phyloP scores from a whole-genome alignment of 2,113 vertebrate genomes.

The Nothocercus nigrocapillus region DNA sequence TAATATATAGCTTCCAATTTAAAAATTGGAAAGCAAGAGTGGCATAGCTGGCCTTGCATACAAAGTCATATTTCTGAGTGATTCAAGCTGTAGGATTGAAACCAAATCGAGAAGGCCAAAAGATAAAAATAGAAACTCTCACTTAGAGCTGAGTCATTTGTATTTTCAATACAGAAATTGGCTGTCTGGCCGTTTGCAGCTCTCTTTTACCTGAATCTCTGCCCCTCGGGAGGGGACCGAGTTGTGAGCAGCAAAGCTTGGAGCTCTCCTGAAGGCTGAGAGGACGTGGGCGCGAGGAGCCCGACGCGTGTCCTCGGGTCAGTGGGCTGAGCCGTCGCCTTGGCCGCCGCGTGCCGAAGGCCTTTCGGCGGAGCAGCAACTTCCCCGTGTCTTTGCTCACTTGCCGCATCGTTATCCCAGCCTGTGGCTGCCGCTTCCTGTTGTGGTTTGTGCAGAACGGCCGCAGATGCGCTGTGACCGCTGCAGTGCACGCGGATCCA shows the following conservation, averaged over 20 bases:
- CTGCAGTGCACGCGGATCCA: neutral
- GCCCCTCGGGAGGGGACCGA: neutral
- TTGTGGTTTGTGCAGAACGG: neutral
- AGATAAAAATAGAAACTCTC: conserved; percentile 41
- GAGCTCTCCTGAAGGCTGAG: neutral
- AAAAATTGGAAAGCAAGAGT: conserved; percentile 12
- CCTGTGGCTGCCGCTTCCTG: neutral
- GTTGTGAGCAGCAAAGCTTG: neutral
- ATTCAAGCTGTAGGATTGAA: conserved; percentile 38
- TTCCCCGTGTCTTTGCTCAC: rapidly evolving
- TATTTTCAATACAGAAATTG: neutral
- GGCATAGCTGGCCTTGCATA: conserved; percentile 10
- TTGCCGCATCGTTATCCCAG: neutral
- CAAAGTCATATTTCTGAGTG: conserved; percentile 27
- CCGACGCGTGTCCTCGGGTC: neutral
- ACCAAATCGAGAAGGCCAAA: conserved; percentile 31
- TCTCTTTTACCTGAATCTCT: neutral
- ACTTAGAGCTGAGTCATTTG: conserved; percentile 46
- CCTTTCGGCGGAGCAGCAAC: neutral
- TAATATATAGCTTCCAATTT: conserved; percentile 20
- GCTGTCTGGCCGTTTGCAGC: neutral
- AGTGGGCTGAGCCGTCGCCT: neutral
- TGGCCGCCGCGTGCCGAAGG: neutral
- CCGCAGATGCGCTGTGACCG: neutral
- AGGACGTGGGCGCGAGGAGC: rapidly evolving